Evolutionary conservation across 1,140 invertebrate species (phyloP), one percentile per base, ranked within the genome.

Genomic region (Nautilus pompilius): DNA sequence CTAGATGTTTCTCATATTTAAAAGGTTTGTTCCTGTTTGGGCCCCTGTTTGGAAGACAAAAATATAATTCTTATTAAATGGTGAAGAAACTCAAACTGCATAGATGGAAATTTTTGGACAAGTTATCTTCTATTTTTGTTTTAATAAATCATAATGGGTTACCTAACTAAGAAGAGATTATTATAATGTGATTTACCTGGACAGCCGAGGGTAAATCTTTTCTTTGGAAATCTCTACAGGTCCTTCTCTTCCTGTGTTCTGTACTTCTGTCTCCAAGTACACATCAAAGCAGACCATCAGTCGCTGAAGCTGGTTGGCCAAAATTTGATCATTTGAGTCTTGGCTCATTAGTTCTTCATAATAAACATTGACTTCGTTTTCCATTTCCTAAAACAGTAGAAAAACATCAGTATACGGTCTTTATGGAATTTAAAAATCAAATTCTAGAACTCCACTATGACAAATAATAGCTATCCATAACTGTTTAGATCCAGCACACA

Each of bases 251-350:
- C 62, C 83, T 73, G 69, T 85, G 29, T 76, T 70, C 30, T 77
- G 67, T 54, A 77, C 65, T 62, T 84, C 87, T 0, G 92, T 91
- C 81, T 96, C 93, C 30, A 96, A 81, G 68, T 91, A 90, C 61
- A 96, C 88, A 81, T 97, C 94, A 66, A 95, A 88, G 78, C 90
- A 93, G 51, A 89, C 88, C 70, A 92, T 85, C 41, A 95, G 81
- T 64, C 90, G 88, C 58, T 90, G 88, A 5, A 96, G 82, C 82
- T 95, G 93, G 29, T 88, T 86, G 17, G 90, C 86, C 5, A 97
- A 81, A 24, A 91, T 78, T 46, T 83, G 72, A 49, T 80, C 67
- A 67, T 66, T 83, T 79, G 33, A 83, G 74, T 57, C 77, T n/a
- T 63, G 63, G 28, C 82, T 80, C 22, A 83, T 78, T 49, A 86